These are phyloP conservation scores for Diabrotica balteata DNA, from an alignment of 2,888 invertebrate species.

Conservation along the genomic window DNA sequence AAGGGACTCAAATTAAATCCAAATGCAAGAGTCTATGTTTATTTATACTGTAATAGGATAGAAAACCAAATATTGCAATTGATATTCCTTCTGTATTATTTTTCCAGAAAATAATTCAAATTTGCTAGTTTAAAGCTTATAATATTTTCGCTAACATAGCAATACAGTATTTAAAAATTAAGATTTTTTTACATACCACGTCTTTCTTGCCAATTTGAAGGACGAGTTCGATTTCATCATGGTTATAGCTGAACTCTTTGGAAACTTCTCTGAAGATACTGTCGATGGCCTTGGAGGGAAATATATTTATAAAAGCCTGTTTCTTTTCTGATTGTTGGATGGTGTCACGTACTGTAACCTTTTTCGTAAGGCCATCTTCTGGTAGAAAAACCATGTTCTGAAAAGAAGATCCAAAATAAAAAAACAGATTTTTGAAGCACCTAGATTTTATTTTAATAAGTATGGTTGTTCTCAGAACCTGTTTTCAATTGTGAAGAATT, in stretches of 20 bases:
- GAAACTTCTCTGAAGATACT: constrained; percentile 62
- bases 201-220: constrained; percentile 44
- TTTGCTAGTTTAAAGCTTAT: no score
- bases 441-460: no score
- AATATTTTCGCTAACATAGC: not conserved
- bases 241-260: constrained; percentile 57
- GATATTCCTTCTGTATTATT: no score
- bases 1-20: no score
- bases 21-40: no score
- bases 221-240: constrained; percentile 52
- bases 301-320: constrained; percentile 50
- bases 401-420: constrained; percentile 38
- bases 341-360: constrained; percentile 52
- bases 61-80: no score
- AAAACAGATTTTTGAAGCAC: not conserved
- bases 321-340: constrained; percentile 38
- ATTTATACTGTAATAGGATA: no score
- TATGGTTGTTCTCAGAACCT: no score
- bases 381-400: constrained; percentile 63
- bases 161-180: not conserved
- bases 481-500: no score
- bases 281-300: constrained; percentile 59
- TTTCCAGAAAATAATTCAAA: no score
- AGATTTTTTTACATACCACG: constrained; percentile 40
- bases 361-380: constrained; percentile 53